Percentiles rank a stretch among this genome's conserved stretches.
Evolutionary conservation across 2,888 invertebrate species (phyloP).

Genomic region (Ophraella communa): DNA sequence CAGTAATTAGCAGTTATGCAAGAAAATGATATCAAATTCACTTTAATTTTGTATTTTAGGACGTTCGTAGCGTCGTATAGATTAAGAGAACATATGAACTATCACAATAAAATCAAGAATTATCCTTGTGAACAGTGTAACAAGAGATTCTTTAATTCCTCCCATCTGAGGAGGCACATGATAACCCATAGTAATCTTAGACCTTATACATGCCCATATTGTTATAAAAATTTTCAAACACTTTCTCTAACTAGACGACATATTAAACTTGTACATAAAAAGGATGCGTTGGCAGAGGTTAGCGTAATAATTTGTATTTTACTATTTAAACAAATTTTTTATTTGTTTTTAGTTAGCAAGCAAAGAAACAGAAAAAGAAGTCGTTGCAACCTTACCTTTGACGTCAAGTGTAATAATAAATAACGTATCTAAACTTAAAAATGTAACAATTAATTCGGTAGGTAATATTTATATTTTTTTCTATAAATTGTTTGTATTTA

Average conservation of each 20-base stretch:
- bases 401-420: constrained; percentile 2
- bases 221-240: constrained; percentile 67
- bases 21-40: no score
- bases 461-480: neutral
- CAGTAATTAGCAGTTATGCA: no score
- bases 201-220: constrained; percentile 68
- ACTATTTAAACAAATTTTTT: neutral
- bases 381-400: neutral
- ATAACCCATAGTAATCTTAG: constrained; percentile 57
- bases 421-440: neutral
- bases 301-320: no score
- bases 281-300: constrained; percentile 50
- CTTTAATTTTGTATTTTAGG: constrained; percentile 45
- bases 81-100: constrained; percentile 52
- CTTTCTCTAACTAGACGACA: constrained; percentile 69
- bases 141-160: constrained; percentile 55
- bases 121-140: constrained; percentile 56
- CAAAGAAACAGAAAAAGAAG: neutral
- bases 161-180: constrained; percentile 56
- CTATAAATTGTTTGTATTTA: no score
- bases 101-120: constrained; percentile 54
- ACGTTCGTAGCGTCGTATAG: constrained; percentile 47
- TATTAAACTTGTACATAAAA: constrained; percentile 66
- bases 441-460: neutral
- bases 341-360: neutral